Base-by-base conservation (phyloP, 2,797 vertebrate species). In the Oryzias sinensis region DNA sequence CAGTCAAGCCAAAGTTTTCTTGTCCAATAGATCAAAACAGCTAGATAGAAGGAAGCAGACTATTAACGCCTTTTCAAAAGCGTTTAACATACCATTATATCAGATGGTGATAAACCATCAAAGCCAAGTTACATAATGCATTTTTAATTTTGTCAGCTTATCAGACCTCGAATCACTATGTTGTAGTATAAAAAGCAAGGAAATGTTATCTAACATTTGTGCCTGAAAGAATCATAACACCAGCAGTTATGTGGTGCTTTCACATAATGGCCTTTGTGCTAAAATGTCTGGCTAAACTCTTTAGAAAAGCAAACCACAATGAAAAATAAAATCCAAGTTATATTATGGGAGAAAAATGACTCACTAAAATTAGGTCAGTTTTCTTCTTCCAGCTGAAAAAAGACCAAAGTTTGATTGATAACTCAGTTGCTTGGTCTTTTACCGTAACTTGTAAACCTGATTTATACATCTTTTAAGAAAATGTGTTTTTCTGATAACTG, bases 1-100 rank as follows among this genome's bases (percentile, higher is more conserved):
- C 47, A 41, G 43, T 53, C 37, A 64, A 68, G 70, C 62, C 49
- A 63, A 15, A 52, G 18, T 16, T 59, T 61, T 52, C 15, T 37
- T 8, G n/a, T 58, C 61, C 25, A 56, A 33, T n/a, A 54, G 25
- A 49, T 29, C 49, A 22, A 5, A 22, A 47, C 44, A 44, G 16
- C 49, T 27, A 2, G 45, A 46, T 11, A 11, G 33, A 33, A 37
- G 11, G 33, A 37, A 37, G 9, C 9, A 37, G 48, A 1, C 5
- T 0, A 4, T 29, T 49, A 53, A 27, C 15, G 2, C 22, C 24
- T 56, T n/a, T 14, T 7, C 6, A 55, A 14, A n/a, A 58, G 17
- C 6, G 1, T 7, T 18, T 63, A 37, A 37, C 8, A 37, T 37
- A 9, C 11, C 33, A 37, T 37, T 37, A 37, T 37, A 37, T 37